Evolutionary conservation across 2,113 vertebrate species (phyloP), one percentile per base, ranked within the genome.

Genomic region (Felis chaus): DNA sequence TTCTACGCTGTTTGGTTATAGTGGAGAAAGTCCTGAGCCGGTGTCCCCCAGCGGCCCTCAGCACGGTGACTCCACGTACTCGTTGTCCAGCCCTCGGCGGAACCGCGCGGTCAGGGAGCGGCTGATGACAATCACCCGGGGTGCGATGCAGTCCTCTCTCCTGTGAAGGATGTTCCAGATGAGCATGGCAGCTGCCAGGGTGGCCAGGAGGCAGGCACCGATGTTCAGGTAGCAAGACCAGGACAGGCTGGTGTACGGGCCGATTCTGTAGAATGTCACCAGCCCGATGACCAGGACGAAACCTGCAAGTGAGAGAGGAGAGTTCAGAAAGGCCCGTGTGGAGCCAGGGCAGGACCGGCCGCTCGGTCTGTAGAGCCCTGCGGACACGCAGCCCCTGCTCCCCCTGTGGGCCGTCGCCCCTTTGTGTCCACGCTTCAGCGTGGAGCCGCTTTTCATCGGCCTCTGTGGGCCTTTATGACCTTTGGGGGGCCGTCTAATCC

Each of bases 151-250:
- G 99, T 99, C 99, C 85, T 99, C 99, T 0, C 99, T 99, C 66
- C 99, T 98, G n/a, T 99, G 99, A 19, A 99, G 99, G 98, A 99
- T 99, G 98, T 99, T 99, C 99, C 99, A 99, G 97, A 99, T 99
- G 33, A 99, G 99, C 98, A 99, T 99, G 98, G 99, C 99, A 0
- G 99, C 99, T 2, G 99, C 99, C 97, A 99, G 92, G 0, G 99
- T 99, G 97, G 99, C 99, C 98, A 99, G 94, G 27, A 99, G 99
- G 97, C 99, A 99, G 71, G 99, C 99, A 1, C 99, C 99, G 2
- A 99, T 99, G 98, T 99, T 99, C 98, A 99, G 96, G 92, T 99
- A 99, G 98, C 99, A 99, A n/a, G 99, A 99, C 99, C 99, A 99
- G 5, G 99, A 99, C 90, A 99, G 99, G 97, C 98, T 99, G 93